Conservation (phyloP, 2,113 vertebrate species). For the Cephalophus harveyi region DNA sequence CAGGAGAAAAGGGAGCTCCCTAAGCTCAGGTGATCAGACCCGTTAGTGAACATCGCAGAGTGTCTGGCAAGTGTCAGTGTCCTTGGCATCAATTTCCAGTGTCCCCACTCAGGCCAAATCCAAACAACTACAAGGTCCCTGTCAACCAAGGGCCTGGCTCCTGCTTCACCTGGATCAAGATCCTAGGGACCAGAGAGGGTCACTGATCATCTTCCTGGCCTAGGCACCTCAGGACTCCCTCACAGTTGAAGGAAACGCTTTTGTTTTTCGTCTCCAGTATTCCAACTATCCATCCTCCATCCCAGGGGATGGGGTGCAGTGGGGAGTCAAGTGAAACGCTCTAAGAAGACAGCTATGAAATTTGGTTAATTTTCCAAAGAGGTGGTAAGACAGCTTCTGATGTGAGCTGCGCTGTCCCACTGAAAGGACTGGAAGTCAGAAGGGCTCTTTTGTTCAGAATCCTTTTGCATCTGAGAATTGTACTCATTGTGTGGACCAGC, state of each 20-base stretch:
- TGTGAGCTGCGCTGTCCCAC: not conserved
- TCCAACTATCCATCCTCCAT: not conserved
- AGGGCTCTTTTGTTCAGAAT: not conserved
- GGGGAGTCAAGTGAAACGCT: not conserved
- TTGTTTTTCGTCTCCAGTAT: not conserved
- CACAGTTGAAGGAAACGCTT: not conserved
- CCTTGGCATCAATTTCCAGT: not conserved
- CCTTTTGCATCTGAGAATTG: not conserved
- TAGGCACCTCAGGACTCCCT: not conserved
- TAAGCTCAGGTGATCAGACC: not conserved
- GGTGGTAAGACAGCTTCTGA: not conserved
- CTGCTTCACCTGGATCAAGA: not conserved
- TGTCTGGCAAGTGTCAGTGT: not conserved
- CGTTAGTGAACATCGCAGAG: not conserved
- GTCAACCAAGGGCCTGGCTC: not conserved
- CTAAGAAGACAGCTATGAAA: not conserved
- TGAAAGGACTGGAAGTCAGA: not conserved
- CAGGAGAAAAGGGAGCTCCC: not conserved
- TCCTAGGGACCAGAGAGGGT: not conserved
- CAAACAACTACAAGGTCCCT: not conserved
- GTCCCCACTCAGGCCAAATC: not conserved
- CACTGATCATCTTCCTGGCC: not conserved
- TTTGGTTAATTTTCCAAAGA: not conserved
- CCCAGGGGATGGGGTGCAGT: not conserved
- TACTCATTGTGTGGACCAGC: not conserved